Percentiles rank a stretch among this genome's conserved stretches.
Conservation (phyloP, 2,113 vertebrate species). For the Xiphophorus maculatus region DNA sequence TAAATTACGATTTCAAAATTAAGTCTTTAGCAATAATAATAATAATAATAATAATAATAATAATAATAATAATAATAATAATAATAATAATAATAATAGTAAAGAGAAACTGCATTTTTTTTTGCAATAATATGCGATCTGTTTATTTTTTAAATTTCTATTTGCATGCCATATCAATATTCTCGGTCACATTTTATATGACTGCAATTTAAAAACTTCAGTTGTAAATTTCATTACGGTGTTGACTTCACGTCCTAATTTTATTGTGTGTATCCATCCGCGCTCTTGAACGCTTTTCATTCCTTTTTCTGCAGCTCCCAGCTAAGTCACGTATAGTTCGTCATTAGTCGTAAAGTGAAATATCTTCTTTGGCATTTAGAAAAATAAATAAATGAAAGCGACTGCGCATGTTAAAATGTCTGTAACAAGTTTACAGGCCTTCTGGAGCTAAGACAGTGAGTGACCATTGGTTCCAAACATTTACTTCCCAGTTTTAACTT, state of each 20-base stretch:
- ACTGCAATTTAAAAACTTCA: neutral
- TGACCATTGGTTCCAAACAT: slow-evolving; percentile 8
- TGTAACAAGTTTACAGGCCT: slow-evolving; percentile 22
- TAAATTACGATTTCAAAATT: neutral
- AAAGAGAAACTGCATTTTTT: neutral
- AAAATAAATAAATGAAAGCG: neutral
- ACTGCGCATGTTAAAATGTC: too few species aligned
- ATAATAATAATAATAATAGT: too few species aligned
- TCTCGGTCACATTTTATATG: neutral
- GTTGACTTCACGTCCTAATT: neutral
- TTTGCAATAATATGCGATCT: neutral
- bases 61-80: neutral
- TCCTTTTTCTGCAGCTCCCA: neutral
- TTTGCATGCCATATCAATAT: neutral
- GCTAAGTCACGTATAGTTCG: neutral
- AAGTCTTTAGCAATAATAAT: too few species aligned
- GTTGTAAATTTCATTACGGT: neutral
- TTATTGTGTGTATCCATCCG: neutral
- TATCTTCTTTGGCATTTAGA: neutral
- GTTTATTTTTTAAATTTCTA: neutral
- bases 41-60: too few species aligned
- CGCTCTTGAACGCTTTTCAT: neutral
- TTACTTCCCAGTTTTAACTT: neutral
- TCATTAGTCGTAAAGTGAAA: neutral
- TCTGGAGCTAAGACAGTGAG: neutral